Conservation (phyloP, 2,888 invertebrate genomes). For the Eutolmus rufibarbis region DNA sequence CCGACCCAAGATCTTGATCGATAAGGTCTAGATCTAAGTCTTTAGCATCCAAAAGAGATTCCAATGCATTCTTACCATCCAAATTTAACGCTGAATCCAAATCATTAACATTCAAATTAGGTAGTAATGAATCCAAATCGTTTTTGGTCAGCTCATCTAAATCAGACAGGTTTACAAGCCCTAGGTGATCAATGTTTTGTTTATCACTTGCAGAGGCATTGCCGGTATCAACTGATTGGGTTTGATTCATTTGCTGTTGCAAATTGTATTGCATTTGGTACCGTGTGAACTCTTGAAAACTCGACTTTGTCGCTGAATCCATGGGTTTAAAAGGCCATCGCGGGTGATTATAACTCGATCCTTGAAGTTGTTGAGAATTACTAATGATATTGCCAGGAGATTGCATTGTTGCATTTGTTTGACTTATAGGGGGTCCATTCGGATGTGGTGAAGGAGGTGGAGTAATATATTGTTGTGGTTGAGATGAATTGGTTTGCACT, state of each 20-base stretch:
- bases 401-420: slow-evolving; percentile 5
- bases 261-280: slow-evolving; percentile 72
- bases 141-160: slow-evolving; percentile 60
- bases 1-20: slow-evolving; percentile 58
- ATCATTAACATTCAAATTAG: slow-evolving; percentile 69
- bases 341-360: slow-evolving; percentile 52
- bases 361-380: slow-evolving; percentile 1
- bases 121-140: slow-evolving; percentile 73
- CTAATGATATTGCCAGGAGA: background rate
- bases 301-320: slow-evolving; percentile 71
- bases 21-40: slow-evolving; percentile 62
- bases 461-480: slow-evolving; percentile 34
- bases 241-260: slow-evolving; percentile 62
- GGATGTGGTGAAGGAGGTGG: slow-evolving; percentile 50
- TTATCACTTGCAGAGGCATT: slow-evolving; percentile 3
- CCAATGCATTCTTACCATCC: slow-evolving; percentile 61
- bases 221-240: slow-evolving; percentile 50
- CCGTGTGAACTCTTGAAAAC: slow-evolving; percentile 71
- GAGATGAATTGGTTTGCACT: background rate
- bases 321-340: slow-evolving; percentile 66
- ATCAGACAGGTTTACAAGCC: slow-evolving; percentile 53
- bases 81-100: slow-evolving; percentile 62
- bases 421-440: slow-evolving; percentile 29
- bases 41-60: slow-evolving; percentile 60
- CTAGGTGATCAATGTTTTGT: slow-evolving; percentile 43